These are phyloP conservation scores for Okapia johnstoni DNA, from an alignment of 2,113 vertebrate genomes.

Conservation along the genomic window DNA sequence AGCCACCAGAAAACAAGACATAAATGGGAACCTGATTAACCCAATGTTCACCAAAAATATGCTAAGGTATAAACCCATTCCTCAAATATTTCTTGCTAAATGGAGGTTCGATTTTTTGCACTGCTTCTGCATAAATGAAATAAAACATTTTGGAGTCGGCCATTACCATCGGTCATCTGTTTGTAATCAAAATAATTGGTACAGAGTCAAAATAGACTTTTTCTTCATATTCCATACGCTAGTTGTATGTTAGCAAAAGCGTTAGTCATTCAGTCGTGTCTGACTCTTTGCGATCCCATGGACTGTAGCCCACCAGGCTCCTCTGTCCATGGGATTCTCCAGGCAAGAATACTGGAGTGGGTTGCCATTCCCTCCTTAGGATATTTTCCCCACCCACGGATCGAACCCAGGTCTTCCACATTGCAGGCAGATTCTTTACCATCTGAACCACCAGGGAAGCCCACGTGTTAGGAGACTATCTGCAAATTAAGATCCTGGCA, in stretches of 20 bases:
- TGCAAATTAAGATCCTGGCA: background rate
- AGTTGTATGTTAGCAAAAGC: background rate
- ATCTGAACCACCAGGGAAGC: background rate
- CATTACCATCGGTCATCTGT: background rate
- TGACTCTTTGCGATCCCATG: background rate
- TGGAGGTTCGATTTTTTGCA: background rate
- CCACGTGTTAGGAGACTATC: background rate
- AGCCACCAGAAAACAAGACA: background rate
- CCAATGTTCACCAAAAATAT: background rate
- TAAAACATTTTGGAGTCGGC: background rate
- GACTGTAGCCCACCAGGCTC: background rate
- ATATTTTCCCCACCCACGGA: background rate
- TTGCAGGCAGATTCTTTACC: background rate
- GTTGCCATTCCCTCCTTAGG: background rate
- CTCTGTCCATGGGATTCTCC: background rate
- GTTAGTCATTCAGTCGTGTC: background rate
- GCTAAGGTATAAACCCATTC: background rate
- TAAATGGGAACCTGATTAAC: background rate
- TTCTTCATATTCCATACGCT: background rate
- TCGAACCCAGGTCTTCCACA: background rate
- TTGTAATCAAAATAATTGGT: background rate
- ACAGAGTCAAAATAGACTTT: background rate
- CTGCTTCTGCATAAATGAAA: background rate
- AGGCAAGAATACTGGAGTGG: background rate
- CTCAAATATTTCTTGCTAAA: slow-evolving; percentile 4